Evolutionary conservation across 2,797 vertebrate species (phyloP).

Genomic region (Sylvia borin): DNA sequence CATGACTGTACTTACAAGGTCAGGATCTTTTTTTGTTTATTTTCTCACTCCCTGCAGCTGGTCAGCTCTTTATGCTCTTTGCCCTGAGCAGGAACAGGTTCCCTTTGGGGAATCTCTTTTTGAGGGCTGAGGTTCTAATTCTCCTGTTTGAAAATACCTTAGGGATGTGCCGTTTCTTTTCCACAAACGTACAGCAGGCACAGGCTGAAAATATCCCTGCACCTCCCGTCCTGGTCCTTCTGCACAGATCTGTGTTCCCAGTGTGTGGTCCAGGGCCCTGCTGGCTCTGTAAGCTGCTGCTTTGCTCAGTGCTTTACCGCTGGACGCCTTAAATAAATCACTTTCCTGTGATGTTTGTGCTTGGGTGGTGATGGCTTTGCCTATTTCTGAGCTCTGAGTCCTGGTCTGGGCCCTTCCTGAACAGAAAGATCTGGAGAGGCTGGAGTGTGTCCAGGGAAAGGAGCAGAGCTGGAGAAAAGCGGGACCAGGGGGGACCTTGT

Average conservation of each 20-base stretch:
- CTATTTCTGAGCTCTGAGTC: not conserved
- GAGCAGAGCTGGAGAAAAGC: not conserved
- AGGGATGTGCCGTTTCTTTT: not conserved
- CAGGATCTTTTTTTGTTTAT: not conserved
- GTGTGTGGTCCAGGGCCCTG: not conserved
- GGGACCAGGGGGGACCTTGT: not conserved
- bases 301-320: not conserved
- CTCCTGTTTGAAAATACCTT: not conserved
- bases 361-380: not conserved
- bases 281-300: not conserved
- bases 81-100: not conserved
- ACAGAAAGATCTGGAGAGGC: not conserved
- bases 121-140: not conserved
- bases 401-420: not conserved
- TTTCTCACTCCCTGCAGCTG: not conserved
- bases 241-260: not conserved
- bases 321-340: not conserved
- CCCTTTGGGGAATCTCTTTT: not conserved
- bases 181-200: not conserved
- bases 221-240: not conserved
- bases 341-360: not conserved
- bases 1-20: fast-evolving
- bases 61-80: not conserved
- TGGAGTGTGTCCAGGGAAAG: not conserved
- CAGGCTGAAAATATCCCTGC: not conserved